phyloP scores from a whole-genome alignment of 2,797 vertebrate species.

The Cynopterus sphinx region DNA sequence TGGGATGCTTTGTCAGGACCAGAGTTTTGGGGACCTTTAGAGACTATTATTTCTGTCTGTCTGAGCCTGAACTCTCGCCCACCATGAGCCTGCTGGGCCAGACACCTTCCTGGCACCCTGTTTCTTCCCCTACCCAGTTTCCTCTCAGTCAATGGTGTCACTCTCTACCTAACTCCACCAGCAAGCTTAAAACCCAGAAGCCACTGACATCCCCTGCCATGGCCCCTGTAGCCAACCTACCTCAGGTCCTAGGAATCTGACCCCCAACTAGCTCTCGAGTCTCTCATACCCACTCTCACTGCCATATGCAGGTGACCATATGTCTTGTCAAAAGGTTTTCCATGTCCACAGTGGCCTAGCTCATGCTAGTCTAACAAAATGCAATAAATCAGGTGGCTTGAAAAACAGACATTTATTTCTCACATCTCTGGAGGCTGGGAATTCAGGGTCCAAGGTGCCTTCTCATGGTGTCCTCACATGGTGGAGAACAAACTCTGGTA shows the following conservation, averaged over 20 bases:
- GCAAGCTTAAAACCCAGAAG: neutral
- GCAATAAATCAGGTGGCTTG: neutral
- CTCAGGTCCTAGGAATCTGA: neutral
- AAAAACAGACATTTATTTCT: neutral
- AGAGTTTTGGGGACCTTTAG: neutral
- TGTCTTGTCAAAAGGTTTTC: neutral
- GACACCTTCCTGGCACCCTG: neutral
- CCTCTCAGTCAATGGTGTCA: neutral
- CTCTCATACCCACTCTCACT: neutral
- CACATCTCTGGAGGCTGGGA: neutral
- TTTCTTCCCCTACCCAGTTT: neutral
- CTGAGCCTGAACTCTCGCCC: no score
- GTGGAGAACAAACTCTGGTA: neutral
- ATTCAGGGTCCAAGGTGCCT: neutral
- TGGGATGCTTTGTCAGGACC: neutral
- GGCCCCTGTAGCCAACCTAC: neutral
- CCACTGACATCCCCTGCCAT: accelerated
- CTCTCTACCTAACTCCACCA: neutral
- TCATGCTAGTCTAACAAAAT: neutral
- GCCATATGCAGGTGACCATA: neutral
- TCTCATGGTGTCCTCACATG: neutral
- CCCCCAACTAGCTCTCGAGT: neutral
- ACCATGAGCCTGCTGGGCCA: no score
- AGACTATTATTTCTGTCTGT: neutral
- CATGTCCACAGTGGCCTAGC: neutral